Conservation (phyloP, 1,140 invertebrate species). For the Drosophila pachea region DNA sequence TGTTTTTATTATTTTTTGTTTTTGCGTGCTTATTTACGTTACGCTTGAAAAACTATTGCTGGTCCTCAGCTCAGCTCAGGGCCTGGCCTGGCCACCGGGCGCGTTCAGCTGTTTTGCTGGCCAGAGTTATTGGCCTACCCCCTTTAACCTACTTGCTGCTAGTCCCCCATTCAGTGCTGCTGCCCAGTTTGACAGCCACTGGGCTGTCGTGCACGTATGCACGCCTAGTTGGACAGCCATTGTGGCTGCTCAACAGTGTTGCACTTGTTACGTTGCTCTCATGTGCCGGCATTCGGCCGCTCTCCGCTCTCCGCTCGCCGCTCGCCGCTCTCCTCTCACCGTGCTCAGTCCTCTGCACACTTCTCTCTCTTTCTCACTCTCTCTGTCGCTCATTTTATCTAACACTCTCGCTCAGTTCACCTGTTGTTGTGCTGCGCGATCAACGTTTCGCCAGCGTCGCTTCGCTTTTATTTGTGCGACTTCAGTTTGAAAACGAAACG, state of each 20-base stretch:
- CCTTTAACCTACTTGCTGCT: neutral
- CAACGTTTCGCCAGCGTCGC: slow-evolving; percentile 10
- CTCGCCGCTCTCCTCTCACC: neutral
- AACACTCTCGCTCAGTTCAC: slow-evolving; percentile 21
- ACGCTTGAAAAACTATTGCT: slow-evolving; percentile 60
- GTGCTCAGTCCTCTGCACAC: neutral
- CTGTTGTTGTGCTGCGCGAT: slow-evolving; percentile 40
- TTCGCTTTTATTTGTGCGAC: slow-evolving; percentile 16
- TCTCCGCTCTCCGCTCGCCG: neutral
- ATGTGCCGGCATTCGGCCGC: neutral
- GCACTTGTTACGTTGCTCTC: slow-evolving; percentile 18
- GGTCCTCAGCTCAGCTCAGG: slow-evolving; percentile 35
- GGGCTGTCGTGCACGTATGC: slow-evolving; percentile 3
- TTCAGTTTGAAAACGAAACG: slow-evolving; percentile 48
- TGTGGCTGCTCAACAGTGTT: slow-evolving; percentile 6
- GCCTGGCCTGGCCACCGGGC: slow-evolving; percentile 24
- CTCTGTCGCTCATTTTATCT: neutral
- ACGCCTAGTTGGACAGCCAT: slow-evolving; percentile 30
- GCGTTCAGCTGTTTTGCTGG: slow-evolving; percentile 30
- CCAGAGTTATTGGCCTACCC: slow-evolving; percentile 15
- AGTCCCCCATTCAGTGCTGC: neutral
- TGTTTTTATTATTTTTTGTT: neutral
- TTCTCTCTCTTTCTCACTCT: neutral
- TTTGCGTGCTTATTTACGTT: slow-evolving; percentile 55
- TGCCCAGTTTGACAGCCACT: slow-evolving; percentile 23